Evolutionary conservation across 2,888 invertebrate species (phyloP).

Genomic region (Caprella mutica): DNA sequence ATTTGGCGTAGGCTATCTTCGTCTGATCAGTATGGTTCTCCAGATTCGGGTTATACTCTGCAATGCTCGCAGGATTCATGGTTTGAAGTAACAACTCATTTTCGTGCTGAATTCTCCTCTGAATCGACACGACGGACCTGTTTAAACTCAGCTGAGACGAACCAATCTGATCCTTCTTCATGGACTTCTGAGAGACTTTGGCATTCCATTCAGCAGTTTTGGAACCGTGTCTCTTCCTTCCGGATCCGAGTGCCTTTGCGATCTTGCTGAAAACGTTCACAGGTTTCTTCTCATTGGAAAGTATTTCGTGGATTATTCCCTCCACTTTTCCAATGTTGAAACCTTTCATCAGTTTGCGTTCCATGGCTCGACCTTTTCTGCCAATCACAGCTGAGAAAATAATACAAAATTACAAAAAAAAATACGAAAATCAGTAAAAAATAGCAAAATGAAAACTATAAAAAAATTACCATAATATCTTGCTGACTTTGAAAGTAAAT

Average conservation of each 20-base stretch:
- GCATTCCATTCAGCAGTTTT: conserved; percentile 62
- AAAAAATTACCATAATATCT: background rate
- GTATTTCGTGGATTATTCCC: conserved; percentile 62
- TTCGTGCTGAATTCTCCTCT: conserved; percentile 53
- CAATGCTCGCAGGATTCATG: conserved; percentile 48
- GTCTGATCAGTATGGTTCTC: conserved; percentile 63
- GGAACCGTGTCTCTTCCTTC: conserved; percentile 49
- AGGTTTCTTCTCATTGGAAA: conserved; percentile 54
- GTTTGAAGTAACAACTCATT: conserved; percentile 48
- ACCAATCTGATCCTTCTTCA: conserved; percentile 64
- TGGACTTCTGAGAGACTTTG: conserved; percentile 52
- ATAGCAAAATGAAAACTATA: background rate
- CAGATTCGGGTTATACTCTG: conserved; percentile 70
- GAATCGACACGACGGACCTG: conserved; percentile 22
- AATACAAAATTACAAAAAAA: background rate
- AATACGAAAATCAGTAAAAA: background rate
- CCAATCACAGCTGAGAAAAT: conserved; percentile 53
- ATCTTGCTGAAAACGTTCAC: conserved; percentile 68
- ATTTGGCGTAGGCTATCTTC: conserved; percentile 74
- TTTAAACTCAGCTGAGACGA: conserved; percentile 53
- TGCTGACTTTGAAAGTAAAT: background rate
- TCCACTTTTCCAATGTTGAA: conserved; percentile 83
- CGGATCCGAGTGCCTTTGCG: conserved; percentile 61
- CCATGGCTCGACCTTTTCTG: conserved; percentile 74
- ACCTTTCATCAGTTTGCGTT: conserved; percentile 70